A percentile compares a stretch with the other conserved stretches of the same genome.
Conservation (phyloP, 2,113 vertebrate genomes). For the Illadopsis cleaveri region DNA sequence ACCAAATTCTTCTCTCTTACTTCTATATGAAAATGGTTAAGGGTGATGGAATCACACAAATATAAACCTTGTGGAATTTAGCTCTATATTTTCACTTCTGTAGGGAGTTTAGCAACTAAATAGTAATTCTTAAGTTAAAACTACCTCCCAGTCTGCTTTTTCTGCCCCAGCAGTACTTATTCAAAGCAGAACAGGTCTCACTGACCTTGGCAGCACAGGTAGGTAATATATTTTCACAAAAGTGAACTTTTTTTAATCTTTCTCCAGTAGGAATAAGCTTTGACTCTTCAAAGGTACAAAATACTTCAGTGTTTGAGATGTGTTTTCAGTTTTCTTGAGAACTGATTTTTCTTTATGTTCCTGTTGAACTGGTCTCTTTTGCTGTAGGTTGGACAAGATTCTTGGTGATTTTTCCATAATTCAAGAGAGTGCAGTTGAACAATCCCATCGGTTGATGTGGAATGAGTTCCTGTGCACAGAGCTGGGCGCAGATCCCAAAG, state of each 20-base stretch:
- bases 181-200: slow-evolving; percentile 36
- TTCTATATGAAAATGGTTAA: background rate
- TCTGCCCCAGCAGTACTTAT: background rate
- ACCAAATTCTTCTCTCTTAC: background rate
- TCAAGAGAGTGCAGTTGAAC: background rate
- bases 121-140: background rate
- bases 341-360: background rate
- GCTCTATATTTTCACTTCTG: background rate
- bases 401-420: background rate
- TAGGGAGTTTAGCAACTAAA: background rate
- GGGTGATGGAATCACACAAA: background rate
- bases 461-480: background rate
- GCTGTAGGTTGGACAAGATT: background rate
- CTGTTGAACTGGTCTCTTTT: background rate
- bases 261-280: background rate
- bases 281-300: background rate
- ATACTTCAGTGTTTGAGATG: background rate
- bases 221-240: slow-evolving; percentile 6
- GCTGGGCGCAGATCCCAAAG: background rate
- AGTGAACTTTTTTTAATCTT: background rate
- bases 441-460: background rate
- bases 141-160: background rate
- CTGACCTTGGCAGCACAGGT: slow-evolving; percentile 50
- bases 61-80: background rate
- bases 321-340: background rate